Conservation (phyloP, 2,113 vertebrate genomes). For the Nesogale talazaci region DNA sequence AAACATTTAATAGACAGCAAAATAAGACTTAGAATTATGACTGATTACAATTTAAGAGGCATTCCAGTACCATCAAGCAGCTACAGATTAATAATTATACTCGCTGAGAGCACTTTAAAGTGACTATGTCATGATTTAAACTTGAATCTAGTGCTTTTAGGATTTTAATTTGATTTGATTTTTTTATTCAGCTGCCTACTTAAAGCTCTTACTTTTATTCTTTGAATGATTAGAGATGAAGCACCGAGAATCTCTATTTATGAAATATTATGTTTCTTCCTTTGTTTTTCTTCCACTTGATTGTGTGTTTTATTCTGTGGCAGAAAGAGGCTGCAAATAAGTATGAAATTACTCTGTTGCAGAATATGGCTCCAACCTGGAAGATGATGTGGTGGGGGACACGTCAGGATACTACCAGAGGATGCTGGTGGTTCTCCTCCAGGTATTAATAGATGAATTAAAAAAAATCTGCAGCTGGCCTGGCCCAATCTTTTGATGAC, state of each 20-base stretch:
- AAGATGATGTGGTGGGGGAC: slow-evolving; percentile 93
- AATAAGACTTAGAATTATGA: not conserved
- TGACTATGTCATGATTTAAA: not conserved
- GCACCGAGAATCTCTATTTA: not conserved
- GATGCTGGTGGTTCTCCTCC: slow-evolving; percentile 94
- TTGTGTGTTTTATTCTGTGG: not conserved
- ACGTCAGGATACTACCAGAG: slow-evolving; percentile 95
- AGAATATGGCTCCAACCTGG: slow-evolving; percentile 93
- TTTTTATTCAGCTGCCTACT: not conserved
- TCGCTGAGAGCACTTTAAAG: not conserved
- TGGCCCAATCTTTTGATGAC: not conserved
- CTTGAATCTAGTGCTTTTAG: not conserved
- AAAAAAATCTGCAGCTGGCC: not conserved
- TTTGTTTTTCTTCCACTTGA: not conserved
- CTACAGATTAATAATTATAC: not conserved
- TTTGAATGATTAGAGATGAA: not conserved
- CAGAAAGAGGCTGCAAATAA: not conserved
- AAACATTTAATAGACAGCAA: not conserved
- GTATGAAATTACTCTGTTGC: slow-evolving; percentile 75
- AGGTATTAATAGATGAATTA: slow-evolving; percentile 86
- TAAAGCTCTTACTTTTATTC: not conserved
- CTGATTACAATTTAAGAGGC: not conserved
- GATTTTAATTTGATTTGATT: not conserved
- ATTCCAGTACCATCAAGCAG: not conserved
- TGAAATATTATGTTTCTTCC: not conserved